Evolutionary conservation across 2,113 vertebrate genomes (phyloP).

Genomic region (Hippocampus abdominalis): DNA sequence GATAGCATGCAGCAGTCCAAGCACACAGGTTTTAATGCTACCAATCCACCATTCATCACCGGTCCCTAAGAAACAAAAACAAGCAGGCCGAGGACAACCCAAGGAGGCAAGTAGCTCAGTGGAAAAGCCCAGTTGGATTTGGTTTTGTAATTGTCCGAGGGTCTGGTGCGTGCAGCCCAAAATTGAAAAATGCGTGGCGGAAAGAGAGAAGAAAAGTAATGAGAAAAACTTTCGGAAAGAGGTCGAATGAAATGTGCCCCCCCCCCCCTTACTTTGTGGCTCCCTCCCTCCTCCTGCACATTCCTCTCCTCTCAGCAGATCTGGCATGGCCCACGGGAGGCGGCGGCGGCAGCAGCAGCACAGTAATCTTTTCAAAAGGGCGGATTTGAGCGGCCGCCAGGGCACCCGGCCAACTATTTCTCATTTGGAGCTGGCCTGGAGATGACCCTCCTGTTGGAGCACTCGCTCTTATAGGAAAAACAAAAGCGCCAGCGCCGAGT

Average conservation of each 20-base stretch:
- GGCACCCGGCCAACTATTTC: conserved; percentile 72
- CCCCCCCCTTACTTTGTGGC: conserved; percentile 34
- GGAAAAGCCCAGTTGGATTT: conserved; percentile 65
- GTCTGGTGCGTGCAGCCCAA: conserved; percentile 53
- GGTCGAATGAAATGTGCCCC: conserved; percentile 66
- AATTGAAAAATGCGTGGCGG: conserved; percentile 61
- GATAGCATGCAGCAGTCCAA: conserved; percentile 52
- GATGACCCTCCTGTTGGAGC: conserved; percentile 76
- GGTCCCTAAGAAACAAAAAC: conserved; percentile 66
- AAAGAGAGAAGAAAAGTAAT: conserved; percentile 65
- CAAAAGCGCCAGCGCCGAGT: conserved; percentile 62
- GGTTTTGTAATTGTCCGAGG: conserved; percentile 56
- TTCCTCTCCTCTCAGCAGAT: conserved; percentile 71
- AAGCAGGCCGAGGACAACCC: conserved; percentile 52
- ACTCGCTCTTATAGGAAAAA: conserved; percentile 65
- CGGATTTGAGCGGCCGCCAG: conserved; percentile 73
- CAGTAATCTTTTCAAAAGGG: conserved; percentile 77
- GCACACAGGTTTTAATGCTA: conserved; percentile 47
- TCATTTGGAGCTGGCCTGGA: conserved; percentile 76
- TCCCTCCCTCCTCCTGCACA: conserved; percentile 61
- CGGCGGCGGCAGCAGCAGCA: conserved; percentile 70
- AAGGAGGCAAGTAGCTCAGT: conserved; percentile 31
- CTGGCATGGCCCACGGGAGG: conserved; percentile 70
- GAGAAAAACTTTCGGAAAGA: conserved; percentile 69
- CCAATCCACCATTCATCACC: conserved; percentile 69